Conservation (phyloP, 2,888 invertebrate genomes). For the Tipula helvola region DNA sequence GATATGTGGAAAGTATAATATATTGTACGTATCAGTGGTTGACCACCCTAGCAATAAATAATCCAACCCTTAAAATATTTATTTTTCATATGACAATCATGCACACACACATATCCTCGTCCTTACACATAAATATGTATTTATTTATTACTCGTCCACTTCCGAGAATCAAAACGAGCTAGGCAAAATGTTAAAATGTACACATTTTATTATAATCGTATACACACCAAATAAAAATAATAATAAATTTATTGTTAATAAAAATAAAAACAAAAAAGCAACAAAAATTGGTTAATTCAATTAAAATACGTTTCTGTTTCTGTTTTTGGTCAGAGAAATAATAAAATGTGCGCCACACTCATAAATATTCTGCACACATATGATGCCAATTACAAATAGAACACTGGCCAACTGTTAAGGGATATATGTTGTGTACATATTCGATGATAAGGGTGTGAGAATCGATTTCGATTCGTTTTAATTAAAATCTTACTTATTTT, state of each 20-base stretch:
- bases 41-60: background rate
- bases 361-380: background rate
- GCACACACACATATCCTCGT: background rate
- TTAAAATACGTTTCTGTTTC: background rate
- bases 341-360: background rate
- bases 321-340: background rate
- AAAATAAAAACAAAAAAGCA: background rate
- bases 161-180: background rate
- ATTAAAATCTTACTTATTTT: background rate
- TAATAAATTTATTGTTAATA: background rate
- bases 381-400: background rate
- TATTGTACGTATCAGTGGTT: background rate
- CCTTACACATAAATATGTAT: background rate
- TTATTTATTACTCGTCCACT: background rate
- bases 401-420: background rate
- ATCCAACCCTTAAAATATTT: background rate
- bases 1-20: background rate
- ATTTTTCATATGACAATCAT: background rate
- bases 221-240: background rate
- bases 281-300: background rate
- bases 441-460: background rate
- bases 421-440: background rate
- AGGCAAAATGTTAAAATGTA: background rate
- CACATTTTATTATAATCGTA: background rate
- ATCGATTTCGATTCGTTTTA: background rate